Evolutionary conservation across 2,113 vertebrate species (phyloP), one percentile per base, ranked within the genome.

Genomic region (Eidolon helvum): DNA sequence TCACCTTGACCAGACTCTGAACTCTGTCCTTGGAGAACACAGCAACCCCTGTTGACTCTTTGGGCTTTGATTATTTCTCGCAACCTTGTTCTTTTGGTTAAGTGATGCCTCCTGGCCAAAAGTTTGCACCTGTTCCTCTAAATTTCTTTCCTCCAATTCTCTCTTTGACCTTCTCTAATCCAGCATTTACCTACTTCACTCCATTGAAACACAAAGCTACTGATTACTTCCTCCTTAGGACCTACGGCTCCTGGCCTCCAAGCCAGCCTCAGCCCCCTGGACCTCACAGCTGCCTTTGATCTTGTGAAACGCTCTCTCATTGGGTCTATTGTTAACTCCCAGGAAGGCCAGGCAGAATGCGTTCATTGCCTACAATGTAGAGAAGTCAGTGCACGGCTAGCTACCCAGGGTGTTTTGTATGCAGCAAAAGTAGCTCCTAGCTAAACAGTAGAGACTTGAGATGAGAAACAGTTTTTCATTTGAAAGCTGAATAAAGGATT

Each of bases 151-250:
- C 63, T 87, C 69, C 65, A 84, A 82, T 93, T 96, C 91, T 91
- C 78, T 96, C 89, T 93, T 91, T 98, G 89, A 97, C 95, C 95
- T 98, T 97, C 96, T 95, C 69, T 96, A 97, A 97, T 93, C 79
- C 15, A 14, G 89, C 95, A 93, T 89, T 93, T 97, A 95, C 83
- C 72, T 57, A 95, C 88, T 97, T 95, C 86, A 87, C 33, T 63
- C 35, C 35, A 28, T 0, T n/a, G 78, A 97, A 93, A 96, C 59
- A 97, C 78, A 96, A 75, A 95, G 79, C 94, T 93, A 66, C 88
- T 86, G 94, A 91, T 98, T 93, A 87, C 78, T 33, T 90, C 79
- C 88, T 90, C 66, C 75, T 78, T 0, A 0, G n/a, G 59, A 43
- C 61, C 82, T 90, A 40, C 61, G 75, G n/a, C 87, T 86, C 19